Evolutionary conservation across 2,797 vertebrate species (phyloP).

Genomic region (Leptoclinus maculatus): DNA sequence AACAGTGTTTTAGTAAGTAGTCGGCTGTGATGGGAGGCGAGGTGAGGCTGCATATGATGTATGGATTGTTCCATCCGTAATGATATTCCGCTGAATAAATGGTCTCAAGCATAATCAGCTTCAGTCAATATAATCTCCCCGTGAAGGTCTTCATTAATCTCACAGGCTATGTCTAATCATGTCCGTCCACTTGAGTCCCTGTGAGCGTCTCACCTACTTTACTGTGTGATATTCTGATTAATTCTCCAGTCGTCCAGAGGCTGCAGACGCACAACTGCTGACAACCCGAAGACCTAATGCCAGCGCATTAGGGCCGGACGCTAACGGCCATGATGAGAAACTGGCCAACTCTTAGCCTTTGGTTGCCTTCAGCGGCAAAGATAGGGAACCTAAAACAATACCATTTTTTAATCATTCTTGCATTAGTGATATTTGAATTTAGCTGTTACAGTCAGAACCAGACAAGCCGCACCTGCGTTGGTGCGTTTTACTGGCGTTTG

Average conservation of each 20-base stretch:
- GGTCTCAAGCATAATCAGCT: constrained; percentile 89
- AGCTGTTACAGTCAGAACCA: too few relatives aligned
- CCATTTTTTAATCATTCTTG: too few relatives aligned
- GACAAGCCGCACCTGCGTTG: too few relatives aligned
- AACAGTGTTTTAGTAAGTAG: constrained; percentile 67
- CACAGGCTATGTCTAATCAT: constrained; percentile 91
- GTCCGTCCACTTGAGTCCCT: constrained; percentile 85
- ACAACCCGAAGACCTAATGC: constrained; percentile 27
- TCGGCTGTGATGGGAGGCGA: constrained; percentile 68
- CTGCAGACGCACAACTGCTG: constrained; percentile 54
- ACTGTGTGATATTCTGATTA: constrained; percentile 90
- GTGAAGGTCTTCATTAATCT: constrained; percentile 96
- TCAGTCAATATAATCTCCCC: constrained; percentile 87
- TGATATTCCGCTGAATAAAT: constrained; percentile 86
- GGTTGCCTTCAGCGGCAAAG: neutral
- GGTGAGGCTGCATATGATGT: constrained; percentile 85
- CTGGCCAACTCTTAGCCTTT: neutral
- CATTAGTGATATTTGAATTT: too few relatives aligned
- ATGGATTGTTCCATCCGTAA: constrained; percentile 85
- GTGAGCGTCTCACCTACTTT: constrained; percentile 86
- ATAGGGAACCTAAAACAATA: too few relatives aligned
- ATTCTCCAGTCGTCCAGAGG: constrained; percentile 87
- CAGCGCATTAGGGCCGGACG: neutral
- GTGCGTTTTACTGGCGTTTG: too few relatives aligned
- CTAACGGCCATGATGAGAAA: neutral